Evolutionary conservation across 2,113 vertebrate species (phyloP).

Genomic region (Strigops habroptila): DNA sequence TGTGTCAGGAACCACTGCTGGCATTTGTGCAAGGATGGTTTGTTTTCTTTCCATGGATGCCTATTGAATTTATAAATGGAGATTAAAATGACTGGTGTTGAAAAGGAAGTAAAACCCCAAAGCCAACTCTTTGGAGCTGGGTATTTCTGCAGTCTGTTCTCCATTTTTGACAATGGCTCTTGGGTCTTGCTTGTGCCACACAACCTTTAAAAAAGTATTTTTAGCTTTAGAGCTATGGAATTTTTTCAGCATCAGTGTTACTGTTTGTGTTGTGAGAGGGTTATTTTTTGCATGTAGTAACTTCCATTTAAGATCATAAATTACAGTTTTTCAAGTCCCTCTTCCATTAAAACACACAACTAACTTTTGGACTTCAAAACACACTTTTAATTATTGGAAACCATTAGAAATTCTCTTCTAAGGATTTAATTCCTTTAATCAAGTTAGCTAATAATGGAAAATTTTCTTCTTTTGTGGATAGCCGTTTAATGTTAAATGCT

Average conservation of each 20-base stretch:
- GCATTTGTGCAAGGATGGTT: background rate
- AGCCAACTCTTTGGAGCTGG: background rate
- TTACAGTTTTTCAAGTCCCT: background rate
- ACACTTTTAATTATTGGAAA: background rate
- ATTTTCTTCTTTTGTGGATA: background rate
- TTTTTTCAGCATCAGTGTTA: background rate
- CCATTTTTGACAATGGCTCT: background rate
- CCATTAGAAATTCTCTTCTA: background rate
- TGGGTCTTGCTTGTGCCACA: background rate
- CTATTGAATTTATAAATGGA: background rate
- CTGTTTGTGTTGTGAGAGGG: background rate
- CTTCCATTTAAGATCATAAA: background rate
- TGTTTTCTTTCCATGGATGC: background rate
- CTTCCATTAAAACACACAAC: background rate
- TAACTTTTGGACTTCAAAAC: background rate
- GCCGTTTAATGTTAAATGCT: background rate
- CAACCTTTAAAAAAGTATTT: background rate
- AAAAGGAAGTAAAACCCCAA: background rate
- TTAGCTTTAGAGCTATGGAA: background rate
- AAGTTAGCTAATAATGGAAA: background rate
- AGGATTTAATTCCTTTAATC: background rate
- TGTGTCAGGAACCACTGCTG: background rate
- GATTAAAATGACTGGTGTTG: background rate
- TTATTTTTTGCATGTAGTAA: slow-evolving; percentile 1
- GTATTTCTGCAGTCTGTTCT: background rate